Evolutionary conservation across 2,797 vertebrate genomes (phyloP), one percentile per base, ranked within the genome.

Genomic region (Adrianichthys oophorus): DNA sequence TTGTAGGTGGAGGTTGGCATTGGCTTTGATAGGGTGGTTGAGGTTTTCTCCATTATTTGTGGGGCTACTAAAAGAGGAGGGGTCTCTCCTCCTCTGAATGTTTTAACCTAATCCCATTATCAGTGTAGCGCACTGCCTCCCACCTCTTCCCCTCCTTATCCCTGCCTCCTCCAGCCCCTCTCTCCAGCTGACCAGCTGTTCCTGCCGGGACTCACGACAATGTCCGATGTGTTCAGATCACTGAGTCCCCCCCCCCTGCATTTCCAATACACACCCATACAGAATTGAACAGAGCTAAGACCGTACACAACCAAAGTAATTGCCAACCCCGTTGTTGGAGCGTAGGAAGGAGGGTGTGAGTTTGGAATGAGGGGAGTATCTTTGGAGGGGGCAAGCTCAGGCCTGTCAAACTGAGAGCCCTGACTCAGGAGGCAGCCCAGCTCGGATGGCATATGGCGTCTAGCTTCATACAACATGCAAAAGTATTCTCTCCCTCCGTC

Each of bases 371-470:
- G 71, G 69, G 67, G 57, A 12, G 61, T 41, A 54, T 74, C 53
- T 76, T 71, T 74, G 44, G 81, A 69, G 70, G 84, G 82, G 79
- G 80, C 81, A 71, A 79, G 83, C 73, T 68, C 91, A 92, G 91
- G 92, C 93, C 92, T 96, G 92, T 94, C 94, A 94, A 87, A 92
- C 85, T 83, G 72, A 87, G 88, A 87, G 93, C 94, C 92, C 89
- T 87, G 90, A 93, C 92, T 93, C 93, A 93, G 93, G 93, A 94
- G 90, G 89, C 92, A 93, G 84, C 78, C 83, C 83, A 69, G 82
- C 93, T 92, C 95, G 95, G 91, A 95, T 98, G 94, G 95, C 96
- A 98, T 98, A 98, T 99, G 97, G 97, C 92, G 95, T 97, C 95
- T 98, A 95, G 94, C 94, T 95, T 95, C 93, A 94, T 95, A 93